Evolutionary conservation across 2,113 vertebrate species (phyloP).

Genomic region (Oncorhynchus masou): DNA sequence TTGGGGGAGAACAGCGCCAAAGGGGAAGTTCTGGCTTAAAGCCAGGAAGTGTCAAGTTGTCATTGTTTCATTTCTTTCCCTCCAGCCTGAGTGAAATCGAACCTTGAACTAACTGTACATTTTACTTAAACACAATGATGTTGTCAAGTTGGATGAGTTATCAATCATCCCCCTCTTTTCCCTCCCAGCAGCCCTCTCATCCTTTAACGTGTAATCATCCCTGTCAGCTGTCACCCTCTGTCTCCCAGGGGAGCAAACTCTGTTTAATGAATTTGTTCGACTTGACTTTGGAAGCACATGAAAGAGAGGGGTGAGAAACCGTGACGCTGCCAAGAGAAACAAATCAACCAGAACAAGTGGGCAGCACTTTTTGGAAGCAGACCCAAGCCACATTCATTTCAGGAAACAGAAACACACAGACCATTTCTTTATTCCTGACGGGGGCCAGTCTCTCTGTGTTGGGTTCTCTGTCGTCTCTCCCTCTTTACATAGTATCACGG

Average conservation of each 20-base stretch:
- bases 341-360: constrained; percentile 36
- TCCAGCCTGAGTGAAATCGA: constrained; percentile 17
- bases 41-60: constrained; percentile 38
- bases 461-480: background rate
- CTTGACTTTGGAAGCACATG: constrained; percentile 66
- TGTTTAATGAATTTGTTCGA: constrained; percentile 63
- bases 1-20: constrained; percentile 27
- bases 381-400: constrained; percentile 25
- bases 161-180: constrained; percentile 1
- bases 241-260: constrained; percentile 46
- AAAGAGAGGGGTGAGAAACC: constrained; percentile 52
- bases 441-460: background rate
- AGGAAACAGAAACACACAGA: constrained; percentile 35
- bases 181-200: constrained; percentile 18
- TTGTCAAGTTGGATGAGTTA: constrained; percentile 45
- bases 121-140: constrained; percentile 29
- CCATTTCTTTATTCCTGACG: constrained; percentile 26
- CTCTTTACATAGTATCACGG: background rate
- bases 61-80: constrained; percentile 18
- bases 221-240: constrained; percentile 44
- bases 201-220: constrained; percentile 36
- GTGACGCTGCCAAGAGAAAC: constrained; percentile 46
- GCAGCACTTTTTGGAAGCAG: constrained; percentile 27
- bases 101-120: constrained; percentile 19
- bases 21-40: constrained; percentile 7